Conservation (phyloP, 2,113 vertebrate genomes). For the Anguilla japonica region DNA sequence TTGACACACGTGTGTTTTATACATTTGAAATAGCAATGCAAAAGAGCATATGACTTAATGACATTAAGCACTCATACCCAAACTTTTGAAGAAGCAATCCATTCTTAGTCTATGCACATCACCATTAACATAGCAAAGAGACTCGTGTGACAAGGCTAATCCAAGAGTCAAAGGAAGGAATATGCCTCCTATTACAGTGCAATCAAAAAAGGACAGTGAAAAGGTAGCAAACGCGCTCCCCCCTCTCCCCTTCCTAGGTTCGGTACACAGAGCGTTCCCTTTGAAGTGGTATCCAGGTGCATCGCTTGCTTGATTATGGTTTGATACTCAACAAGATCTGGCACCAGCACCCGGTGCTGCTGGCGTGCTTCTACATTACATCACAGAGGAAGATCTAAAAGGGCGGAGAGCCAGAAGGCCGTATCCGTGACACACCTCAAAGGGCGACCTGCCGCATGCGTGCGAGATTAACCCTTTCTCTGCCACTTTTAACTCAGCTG, state of each 20-base stretch:
- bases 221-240: slow-evolving; percentile 28
- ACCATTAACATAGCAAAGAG: not conserved
- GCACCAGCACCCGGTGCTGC: slow-evolving; percentile 36
- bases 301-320: slow-evolving; percentile 51
- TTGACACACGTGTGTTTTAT: not conserved
- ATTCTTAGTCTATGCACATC: not conserved
- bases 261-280: slow-evolving; percentile 31
- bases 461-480: slow-evolving; percentile 45
- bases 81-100: not conserved
- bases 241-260: slow-evolving; percentile 42
- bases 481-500: slow-evolving; percentile 40
- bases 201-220: slow-evolving; percentile 21
- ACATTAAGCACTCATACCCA: not conserved
- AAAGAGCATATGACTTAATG: not conserved
- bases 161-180: not conserved
- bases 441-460: slow-evolving; percentile 26
- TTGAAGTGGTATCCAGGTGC: slow-evolving; percentile 48
- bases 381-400: slow-evolving; percentile 40
- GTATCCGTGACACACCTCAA: slow-evolving; percentile 47
- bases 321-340: slow-evolving; percentile 52
- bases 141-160: not conserved
- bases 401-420: slow-evolving; percentile 33
- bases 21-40: not conserved
- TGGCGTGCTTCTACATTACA: slow-evolving; percentile 57
- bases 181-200: slow-evolving; percentile 20